A percentile compares a stretch with the other conserved stretches of the same genome.
These are phyloP conservation scores for Dolichallabes microphthalmus DNA, from an alignment of 2,113 vertebrate genomes.

Conservation along the genomic window DNA sequence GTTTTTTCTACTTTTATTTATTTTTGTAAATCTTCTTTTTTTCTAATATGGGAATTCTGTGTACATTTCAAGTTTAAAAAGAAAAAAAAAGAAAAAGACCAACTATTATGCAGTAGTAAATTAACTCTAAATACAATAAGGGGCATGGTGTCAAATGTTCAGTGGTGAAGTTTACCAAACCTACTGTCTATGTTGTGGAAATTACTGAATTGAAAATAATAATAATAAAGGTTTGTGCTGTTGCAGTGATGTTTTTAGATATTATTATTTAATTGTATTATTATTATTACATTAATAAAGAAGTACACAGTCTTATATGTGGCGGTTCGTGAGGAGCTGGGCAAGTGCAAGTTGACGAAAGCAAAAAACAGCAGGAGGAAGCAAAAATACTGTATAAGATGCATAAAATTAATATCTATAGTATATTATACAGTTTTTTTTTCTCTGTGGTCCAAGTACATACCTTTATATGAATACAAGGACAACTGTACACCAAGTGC, in stretches of 20 bases:
- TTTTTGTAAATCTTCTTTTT: conserved; percentile 40
- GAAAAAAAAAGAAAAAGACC: conserved; percentile 40
- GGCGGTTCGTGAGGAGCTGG: not conserved
- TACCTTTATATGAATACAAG: not conserved
- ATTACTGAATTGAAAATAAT: conserved; percentile 52
- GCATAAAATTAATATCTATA: not conserved
- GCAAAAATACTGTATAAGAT: not conserved
- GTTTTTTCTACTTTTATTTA: conserved; percentile 42
- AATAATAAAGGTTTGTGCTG: conserved; percentile 62
- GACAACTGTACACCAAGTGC: no score
- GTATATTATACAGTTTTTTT: not conserved
- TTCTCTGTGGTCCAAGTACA: not conserved
- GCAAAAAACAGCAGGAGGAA: not conserved
- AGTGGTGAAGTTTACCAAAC: conserved; percentile 62
- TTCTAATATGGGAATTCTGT: conserved; percentile 53
- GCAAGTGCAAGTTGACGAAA: not conserved
- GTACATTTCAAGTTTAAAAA: conserved; percentile 22
- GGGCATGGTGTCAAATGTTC: conserved; percentile 63
- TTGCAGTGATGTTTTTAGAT: conserved; percentile 5
- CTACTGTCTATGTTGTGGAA: conserved; percentile 65
- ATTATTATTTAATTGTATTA: not conserved
- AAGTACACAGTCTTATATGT: not conserved
- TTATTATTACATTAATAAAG: not conserved
- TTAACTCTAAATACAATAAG: conserved; percentile 58
- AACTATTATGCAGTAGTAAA: conserved; percentile 60